Base-by-base conservation (phyloP, 2,888 invertebrate species). In the Linnaemya vulpina region DNA sequence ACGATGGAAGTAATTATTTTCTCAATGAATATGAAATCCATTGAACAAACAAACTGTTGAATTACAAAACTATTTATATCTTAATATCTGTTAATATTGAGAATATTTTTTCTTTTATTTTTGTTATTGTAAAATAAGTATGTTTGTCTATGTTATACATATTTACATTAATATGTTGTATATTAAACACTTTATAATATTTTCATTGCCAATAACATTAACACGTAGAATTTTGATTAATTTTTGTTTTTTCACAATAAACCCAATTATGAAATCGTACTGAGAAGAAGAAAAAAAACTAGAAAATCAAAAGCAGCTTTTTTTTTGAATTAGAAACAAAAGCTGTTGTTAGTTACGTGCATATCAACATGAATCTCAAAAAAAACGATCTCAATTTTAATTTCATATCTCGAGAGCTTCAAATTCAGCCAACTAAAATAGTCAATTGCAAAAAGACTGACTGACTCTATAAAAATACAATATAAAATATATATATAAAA, bases 341-440 rank as follows among this genome's bases (percentile, higher is more conserved):
- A 77, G 49, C n/a, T 15, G 58, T 38, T 58, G 58, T 58, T 81
- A 81, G 58, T 58, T 81, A 81, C 81, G 77, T 84, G 81, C 46
- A 63, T 20, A 58, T 40, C 49, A 58, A 63, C 84, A 84, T 58
- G 84, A 55, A 22, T 53, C 40, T 20, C 15, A 25, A 3, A 49
- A 8, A 38, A 22, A 43, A 22, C 40, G 53, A 79, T 62, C 4
- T 63, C 35, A 40, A 25, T n/a, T 53, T 35, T 11, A 67, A 55
- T 30, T 40, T 55, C n/a, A 40, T 51, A 53, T 30, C 43, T n/a
- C 20, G 43, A 63, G 13, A 63, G 22, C 7, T 46, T 53, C 13
- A 51, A 51, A 22, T n/a, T 51, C n/a, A 68, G 22, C 43, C 40
- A 20, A 17, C 10, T 7, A 60, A 74, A 30, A 60, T 2, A 40